Conservation (phyloP, 2,113 vertebrate species). For the Tachycineta bicolor region DNA sequence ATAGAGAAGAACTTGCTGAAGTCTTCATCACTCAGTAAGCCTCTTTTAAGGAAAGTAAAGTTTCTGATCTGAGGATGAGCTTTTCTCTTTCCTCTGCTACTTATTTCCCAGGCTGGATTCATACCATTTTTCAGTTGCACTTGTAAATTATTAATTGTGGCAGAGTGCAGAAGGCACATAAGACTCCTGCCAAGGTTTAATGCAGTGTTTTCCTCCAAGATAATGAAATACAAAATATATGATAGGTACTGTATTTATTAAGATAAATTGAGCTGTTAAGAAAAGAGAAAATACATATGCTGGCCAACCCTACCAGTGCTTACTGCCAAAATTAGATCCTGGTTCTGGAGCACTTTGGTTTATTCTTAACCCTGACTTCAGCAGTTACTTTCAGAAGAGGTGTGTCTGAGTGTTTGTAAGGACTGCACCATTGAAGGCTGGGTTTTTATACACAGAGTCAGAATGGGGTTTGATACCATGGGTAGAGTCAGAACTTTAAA, state of each 20-base stretch:
- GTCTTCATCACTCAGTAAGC: neutral
- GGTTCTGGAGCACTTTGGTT: neutral
- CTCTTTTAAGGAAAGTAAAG: neutral
- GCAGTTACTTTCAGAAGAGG: neutral
- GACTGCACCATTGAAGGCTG: neutral
- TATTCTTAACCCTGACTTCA: neutral
- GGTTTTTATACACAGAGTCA: neutral
- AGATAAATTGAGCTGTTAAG: neutral
- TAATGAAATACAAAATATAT: neutral
- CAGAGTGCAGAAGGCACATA: neutral
- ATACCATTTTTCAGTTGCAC: neutral
- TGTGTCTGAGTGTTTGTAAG: neutral
- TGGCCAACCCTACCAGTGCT: neutral
- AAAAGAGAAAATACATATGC: neutral
- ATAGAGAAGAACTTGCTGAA: neutral
- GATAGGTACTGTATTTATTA: neutral
- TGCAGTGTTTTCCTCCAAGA: neutral
- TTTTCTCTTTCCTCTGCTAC: neutral
- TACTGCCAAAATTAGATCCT: neutral
- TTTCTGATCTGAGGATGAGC: slow-evolving; percentile 14
- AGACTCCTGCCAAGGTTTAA: neutral
- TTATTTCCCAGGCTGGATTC: neutral
- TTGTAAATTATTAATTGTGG: neutral
- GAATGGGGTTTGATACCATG: neutral
- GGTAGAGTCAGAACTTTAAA: neutral